These are phyloP conservation scores for Myiagra hebetior DNA, from an alignment of 2,113 vertebrate species.

Conservation along the genomic window DNA sequence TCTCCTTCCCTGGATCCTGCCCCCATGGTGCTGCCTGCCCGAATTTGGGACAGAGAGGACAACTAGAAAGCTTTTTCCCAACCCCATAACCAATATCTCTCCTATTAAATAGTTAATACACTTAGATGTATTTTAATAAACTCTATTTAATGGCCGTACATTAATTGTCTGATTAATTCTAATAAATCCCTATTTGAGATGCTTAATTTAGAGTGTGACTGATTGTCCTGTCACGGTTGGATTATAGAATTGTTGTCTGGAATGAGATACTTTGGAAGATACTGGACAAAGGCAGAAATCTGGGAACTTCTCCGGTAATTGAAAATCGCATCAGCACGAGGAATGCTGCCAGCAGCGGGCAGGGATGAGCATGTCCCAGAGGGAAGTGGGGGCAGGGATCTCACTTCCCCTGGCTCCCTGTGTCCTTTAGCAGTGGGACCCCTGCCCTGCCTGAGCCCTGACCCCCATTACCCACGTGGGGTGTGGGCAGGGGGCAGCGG, in stretches of 20 bases:
- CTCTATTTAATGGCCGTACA: constrained; percentile 31
- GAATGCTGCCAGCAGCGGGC: neutral
- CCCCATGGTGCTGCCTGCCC: rapidly evolving
- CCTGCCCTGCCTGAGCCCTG: neutral
- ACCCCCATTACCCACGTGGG: rapidly evolving
- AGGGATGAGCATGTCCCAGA: rapidly evolving
- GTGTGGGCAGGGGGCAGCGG: rapidly evolving
- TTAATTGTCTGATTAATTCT: constrained; percentile 63
- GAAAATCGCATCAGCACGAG: neutral
- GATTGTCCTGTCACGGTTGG: constrained; percentile 41
- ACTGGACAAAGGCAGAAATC: constrained; percentile 32
- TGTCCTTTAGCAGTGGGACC: neutral
- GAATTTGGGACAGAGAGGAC: rapidly evolving
- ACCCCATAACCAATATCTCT: neutral
- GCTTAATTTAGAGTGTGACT: constrained; percentile 60
- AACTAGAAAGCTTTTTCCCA: neutral
- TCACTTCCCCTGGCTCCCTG: neutral
- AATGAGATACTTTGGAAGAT: constrained; percentile 13
- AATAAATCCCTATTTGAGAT: constrained; percentile 64
- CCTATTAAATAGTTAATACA: constrained; percentile 26
- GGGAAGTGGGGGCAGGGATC: neutral
- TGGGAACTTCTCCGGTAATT: neutral
- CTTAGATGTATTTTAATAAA: constrained; percentile 50
- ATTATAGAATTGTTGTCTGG: constrained; percentile 48
- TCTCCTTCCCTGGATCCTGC: no score